These are phyloP conservation scores for Xiphophorus couchianus DNA, from an alignment of 2,113 vertebrate species.

Conservation along the genomic window DNA sequence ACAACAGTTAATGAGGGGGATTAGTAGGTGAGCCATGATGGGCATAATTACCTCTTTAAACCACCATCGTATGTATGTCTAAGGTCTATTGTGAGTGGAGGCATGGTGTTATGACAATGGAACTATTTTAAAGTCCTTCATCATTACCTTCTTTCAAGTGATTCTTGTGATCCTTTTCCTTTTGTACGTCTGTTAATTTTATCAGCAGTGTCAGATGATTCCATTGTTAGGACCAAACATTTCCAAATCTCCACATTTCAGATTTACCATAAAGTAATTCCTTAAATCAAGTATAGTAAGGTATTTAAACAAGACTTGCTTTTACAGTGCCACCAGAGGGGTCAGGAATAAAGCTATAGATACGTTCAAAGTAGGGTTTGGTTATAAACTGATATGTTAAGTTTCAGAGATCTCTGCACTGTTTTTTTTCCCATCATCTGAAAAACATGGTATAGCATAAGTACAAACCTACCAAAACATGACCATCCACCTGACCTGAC, in stretches of 20 bases:
- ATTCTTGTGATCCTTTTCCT: slow-evolving; percentile 11
- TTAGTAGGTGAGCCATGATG: slow-evolving; percentile 41
- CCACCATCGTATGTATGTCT: slow-evolving; percentile 10
- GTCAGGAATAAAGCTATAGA: too few relatives aligned
- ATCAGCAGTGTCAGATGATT: slow-evolving; percentile 1
- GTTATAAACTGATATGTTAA: too few relatives aligned
- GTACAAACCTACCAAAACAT: too few relatives aligned
- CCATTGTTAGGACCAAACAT: slow-evolving; percentile 9
- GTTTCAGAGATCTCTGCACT: too few relatives aligned
- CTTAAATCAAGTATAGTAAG: too few relatives aligned
- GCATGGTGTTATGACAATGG: neutral
- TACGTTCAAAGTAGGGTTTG: too few relatives aligned
- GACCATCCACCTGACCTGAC: too few relatives aligned
- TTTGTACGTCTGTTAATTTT: slow-evolving; percentile 8
- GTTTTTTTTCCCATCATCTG: too few relatives aligned
- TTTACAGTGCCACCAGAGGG: neutral
- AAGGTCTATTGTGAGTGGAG: neutral
- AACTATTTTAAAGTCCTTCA: slow-evolving; percentile 20
- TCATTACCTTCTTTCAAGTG: slow-evolving; percentile 15
- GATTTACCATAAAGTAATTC: neutral
- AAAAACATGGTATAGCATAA: too few relatives aligned
- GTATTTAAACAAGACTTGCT: neutral
- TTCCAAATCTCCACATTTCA: neutral
- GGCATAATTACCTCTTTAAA: slow-evolving; percentile 44
- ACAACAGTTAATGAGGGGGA: slow-evolving; percentile 57